Percentiles rank a stretch among this genome's conserved stretches.
These are phyloP conservation scores for Lasiommata megera DNA, from an alignment of 2,888 invertebrate genomes.

Conservation along the genomic window DNA sequence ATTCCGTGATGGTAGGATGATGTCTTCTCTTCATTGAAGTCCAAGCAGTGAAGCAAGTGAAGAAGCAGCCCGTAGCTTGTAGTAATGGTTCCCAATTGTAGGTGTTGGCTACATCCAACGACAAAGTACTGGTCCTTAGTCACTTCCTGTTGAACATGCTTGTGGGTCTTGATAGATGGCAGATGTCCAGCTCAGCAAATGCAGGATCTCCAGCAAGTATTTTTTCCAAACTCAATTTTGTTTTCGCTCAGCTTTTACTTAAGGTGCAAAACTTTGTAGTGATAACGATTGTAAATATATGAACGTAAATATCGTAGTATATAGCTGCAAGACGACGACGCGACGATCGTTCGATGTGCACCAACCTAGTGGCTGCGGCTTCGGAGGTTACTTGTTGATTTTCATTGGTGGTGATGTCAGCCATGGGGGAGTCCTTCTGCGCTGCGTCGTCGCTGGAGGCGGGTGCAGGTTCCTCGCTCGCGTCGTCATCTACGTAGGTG, in stretches of 20 bases:
- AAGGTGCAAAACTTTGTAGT: slow-evolving; percentile 80
- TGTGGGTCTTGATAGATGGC: background rate
- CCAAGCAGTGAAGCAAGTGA: background rate
- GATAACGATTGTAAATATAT: slow-evolving; percentile 54
- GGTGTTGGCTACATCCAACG: background rate
- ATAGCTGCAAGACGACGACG: slow-evolving; percentile 66
- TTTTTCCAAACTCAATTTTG: background rate
- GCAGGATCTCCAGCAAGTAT: background rate
- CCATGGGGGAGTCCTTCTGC: slow-evolving; percentile 48
- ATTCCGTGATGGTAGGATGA: slow-evolving; percentile 41
- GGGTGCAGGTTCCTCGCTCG: slow-evolving; percentile 52
- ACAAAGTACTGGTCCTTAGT: background rate
- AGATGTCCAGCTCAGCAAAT: background rate
- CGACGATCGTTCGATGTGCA: slow-evolving; percentile 70
- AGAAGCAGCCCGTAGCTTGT: background rate
- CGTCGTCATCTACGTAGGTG: slow-evolving; percentile 74
- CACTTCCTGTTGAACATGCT: background rate
- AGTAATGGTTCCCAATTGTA: background rate
- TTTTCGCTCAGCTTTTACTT: slow-evolving; percentile 9
- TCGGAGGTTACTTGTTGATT: slow-evolving; percentile 66
- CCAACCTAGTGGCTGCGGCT: slow-evolving; percentile 77
- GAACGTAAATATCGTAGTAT: slow-evolving; percentile 59
- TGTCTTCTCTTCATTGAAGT: slow-evolving; percentile 4
- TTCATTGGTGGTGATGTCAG: slow-evolving; percentile 52
- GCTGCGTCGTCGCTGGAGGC: slow-evolving; percentile 50